Conservation (phyloP, 1,140 invertebrate genomes). For the Cecropterus lyciades region DNA sequence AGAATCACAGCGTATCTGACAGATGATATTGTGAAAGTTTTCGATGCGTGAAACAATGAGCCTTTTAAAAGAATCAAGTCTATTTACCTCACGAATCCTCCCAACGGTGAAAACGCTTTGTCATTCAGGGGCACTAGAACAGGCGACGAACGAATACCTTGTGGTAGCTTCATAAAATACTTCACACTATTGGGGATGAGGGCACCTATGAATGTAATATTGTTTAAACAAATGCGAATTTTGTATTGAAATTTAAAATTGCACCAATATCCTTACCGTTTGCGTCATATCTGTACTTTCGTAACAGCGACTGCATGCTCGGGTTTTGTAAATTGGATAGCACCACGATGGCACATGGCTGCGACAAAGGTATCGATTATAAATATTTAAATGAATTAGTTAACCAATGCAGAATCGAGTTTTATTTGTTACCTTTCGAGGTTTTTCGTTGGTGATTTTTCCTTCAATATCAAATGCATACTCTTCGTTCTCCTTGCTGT, state of each 20-base stretch:
- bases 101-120: slow-evolving; percentile 68
- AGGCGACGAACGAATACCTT: slow-evolving; percentile 51
- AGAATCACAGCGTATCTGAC: slow-evolving; percentile 27
- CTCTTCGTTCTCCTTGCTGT: slow-evolving; percentile 44
- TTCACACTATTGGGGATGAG: slow-evolving; percentile 74
- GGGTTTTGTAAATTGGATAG: slow-evolving; percentile 68
- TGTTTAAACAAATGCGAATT: not conserved
- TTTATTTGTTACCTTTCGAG: slow-evolving; percentile 44
- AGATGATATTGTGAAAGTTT: slow-evolving; percentile 33
- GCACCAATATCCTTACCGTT: slow-evolving; percentile 54
- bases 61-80: slow-evolving; percentile 31
- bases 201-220: slow-evolving; percentile 52
- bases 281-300: slow-evolving; percentile 72
- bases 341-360: slow-evolving; percentile 69
- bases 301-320: slow-evolving; percentile 64
- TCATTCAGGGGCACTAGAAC: slow-evolving; percentile 67
- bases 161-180: slow-evolving; percentile 71
- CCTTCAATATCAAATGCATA: slow-evolving; percentile 40
- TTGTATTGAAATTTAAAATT: too few species aligned
- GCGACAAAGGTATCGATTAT: slow-evolving; percentile 37
- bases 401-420: not conserved
- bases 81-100: slow-evolving; percentile 71
- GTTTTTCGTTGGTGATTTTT: slow-evolving; percentile 33
- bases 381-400: slow-evolving; percentile 10
- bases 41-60: slow-evolving; percentile 28